Evolutionary conservation across 1,140 invertebrate species (phyloP).

Genomic region (Glomeris maerens): DNA sequence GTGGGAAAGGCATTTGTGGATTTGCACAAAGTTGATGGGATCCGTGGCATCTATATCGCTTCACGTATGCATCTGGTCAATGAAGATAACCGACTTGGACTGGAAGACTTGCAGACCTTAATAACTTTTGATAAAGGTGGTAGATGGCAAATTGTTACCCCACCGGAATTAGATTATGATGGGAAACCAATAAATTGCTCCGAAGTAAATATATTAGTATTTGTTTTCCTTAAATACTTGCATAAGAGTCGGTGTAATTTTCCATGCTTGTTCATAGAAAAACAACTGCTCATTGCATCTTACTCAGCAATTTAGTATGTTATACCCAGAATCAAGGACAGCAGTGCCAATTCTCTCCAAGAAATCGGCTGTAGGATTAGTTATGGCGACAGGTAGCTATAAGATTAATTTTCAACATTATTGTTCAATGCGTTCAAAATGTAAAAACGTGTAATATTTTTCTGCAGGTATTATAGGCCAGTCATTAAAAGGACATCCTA

Average conservation of each 20-base stretch:
- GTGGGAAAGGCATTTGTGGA: constrained; percentile 72
- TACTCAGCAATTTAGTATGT: constrained; percentile 63
- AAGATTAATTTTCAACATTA: too few relatives aligned
- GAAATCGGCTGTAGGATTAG: constrained; percentile 70
- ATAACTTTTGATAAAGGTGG: constrained; percentile 77
- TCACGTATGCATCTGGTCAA: constrained; percentile 49
- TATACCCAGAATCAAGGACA: constrained; percentile 62
- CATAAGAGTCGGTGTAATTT: constrained; percentile 1
- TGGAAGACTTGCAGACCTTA: constrained; percentile 58
- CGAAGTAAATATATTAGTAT: constrained; percentile 27
- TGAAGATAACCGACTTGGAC: constrained; percentile 38
- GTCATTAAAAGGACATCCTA: constrained; percentile 60
- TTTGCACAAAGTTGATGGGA: constrained; percentile 68
- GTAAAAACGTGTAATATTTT: not conserved
- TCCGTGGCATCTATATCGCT: constrained; percentile 77
- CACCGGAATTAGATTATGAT: constrained; percentile 48
- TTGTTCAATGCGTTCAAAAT: not conserved
- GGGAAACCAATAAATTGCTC: constrained; percentile 47
- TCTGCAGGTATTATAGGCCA: constrained; percentile 47
- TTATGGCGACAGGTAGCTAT: constrained; percentile 55
- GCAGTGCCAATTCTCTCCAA: constrained; percentile 69
- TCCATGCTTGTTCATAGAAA: constrained; percentile 26
- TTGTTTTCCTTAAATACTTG: constrained; percentile 13
- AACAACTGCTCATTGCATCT: constrained; percentile 66
- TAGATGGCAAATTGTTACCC: constrained; percentile 56